These are phyloP conservation scores for Allophyes oxyacanthae DNA, from an alignment of 2,888 invertebrate genomes.

Conservation along the genomic window DNA sequence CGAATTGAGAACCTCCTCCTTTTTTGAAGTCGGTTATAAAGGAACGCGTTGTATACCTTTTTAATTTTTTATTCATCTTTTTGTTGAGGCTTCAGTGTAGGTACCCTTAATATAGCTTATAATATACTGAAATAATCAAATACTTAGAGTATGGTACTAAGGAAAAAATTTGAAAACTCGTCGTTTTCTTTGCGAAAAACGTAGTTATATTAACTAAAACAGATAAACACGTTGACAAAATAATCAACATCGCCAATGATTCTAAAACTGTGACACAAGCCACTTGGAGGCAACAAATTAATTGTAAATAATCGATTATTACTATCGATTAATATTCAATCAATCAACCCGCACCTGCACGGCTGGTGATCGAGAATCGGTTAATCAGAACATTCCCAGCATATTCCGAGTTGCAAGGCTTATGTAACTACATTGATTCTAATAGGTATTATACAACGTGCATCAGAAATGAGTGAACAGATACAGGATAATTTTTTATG, in stretches of 20 bases:
- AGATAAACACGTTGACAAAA: constrained; percentile 28
- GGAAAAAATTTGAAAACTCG: no score
- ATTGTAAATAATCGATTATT: constrained; percentile 42
- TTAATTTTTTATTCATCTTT: no score
- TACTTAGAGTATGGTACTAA: no score
- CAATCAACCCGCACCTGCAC: constrained; percentile 55
- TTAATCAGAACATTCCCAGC: constrained; percentile 41
- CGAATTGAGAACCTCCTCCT: no score
- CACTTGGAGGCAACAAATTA: constrained; percentile 25
- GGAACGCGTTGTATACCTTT: no score
- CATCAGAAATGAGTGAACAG: constrained; percentile 5
- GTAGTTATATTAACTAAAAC: no score
- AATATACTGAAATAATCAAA: no score
- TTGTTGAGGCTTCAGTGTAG: no score
- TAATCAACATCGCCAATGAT: constrained; percentile 31
- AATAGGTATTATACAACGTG: constrained; percentile 3
- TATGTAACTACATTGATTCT: constrained; percentile 16
- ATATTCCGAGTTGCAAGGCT: constrained; percentile 22
- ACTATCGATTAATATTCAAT: constrained; percentile 51
- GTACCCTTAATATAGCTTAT: no score
- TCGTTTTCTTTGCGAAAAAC: no score
- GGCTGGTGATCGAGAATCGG: constrained; percentile 41
- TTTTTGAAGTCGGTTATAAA: no score
- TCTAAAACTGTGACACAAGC: constrained; percentile 28
- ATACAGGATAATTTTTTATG: not conserved